A percentile compares a stretch with the other conserved stretches of the same genome.
Evolutionary conservation across 92 coral and sea anemone species (phyloP).

Genomic region (Zoanthus gigantus): DNA sequence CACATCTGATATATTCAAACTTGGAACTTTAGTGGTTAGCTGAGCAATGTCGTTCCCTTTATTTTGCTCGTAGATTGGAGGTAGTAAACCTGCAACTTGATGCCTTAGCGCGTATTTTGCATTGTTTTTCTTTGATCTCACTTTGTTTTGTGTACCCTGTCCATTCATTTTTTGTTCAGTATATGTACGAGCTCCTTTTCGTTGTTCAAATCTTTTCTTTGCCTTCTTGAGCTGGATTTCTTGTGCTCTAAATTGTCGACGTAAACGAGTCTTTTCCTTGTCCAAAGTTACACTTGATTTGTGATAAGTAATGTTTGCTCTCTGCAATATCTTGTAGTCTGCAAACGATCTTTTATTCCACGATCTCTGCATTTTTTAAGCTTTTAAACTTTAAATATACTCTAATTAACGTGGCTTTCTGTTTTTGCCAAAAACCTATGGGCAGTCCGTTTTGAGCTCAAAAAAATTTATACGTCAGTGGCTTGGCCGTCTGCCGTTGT

Average conservation of each 20-base stretch:
- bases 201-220: constrained; percentile 38
- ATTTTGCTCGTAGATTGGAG: constrained; percentile 12
- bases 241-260: constrained; percentile 38
- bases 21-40: neutral
- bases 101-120: neutral
- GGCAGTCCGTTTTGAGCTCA: too few relatives aligned
- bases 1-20: neutral
- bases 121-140: constrained; percentile 5
- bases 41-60: neutral
- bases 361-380: constrained; percentile 3
- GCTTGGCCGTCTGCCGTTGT: too few relatives aligned
- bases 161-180: neutral
- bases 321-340: constrained; percentile 19
- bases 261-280: constrained; percentile 38
- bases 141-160: neutral
- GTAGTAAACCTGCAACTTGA: constrained; percentile 17
- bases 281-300: constrained; percentile 27
- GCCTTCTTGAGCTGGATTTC: constrained; percentile 31
- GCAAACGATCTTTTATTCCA: constrained; percentile 1
- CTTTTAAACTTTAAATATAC: neutral
- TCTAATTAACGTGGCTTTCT: too few relatives aligned
- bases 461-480: too few relatives aligned
- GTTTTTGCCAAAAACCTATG: too few relatives aligned
- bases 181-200: constrained; percentile 26
- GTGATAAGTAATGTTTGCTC: constrained; percentile 15